Evolutionary conservation across 2,888 invertebrate genomes (phyloP).

Genomic region (Ormyrus rosae): DNA sequence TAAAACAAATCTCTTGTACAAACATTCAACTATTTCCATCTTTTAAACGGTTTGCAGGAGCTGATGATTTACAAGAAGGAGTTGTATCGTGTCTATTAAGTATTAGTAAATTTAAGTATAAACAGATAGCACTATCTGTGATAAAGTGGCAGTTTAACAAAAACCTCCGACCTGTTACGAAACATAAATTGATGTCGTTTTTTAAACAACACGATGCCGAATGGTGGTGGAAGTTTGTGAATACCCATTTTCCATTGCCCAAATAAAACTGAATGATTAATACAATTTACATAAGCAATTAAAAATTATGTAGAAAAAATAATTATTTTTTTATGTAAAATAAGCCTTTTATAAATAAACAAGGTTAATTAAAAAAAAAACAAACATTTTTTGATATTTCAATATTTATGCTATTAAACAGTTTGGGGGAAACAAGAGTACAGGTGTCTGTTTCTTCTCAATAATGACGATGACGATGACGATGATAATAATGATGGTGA

Average conservation of each 20-base stretch:
- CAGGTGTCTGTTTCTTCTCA: conserved; percentile 66
- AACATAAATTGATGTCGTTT: conserved; percentile 63
- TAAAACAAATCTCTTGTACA: conserved; percentile 2
- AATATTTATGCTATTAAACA: conserved; percentile 69
- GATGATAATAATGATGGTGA: conserved; percentile 57
- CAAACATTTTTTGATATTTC: conserved; percentile 58
- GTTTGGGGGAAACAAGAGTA: conserved; percentile 72
- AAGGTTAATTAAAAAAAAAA: conserved; percentile 54
- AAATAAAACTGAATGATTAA: conserved; percentile 20
- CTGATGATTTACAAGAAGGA: conserved; percentile 68
- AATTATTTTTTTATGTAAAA: conserved; percentile 27
- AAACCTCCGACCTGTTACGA: conserved; percentile 59
- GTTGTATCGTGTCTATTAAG: conserved; percentile 67
- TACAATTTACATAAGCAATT: background rate
- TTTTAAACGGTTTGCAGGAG: conserved; percentile 57
- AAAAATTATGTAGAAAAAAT: conserved; percentile 4
- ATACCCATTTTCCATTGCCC: conserved; percentile 36
- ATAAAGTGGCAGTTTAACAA: conserved; percentile 66
- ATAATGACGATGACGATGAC: conserved; percentile 56
- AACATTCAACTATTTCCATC: background rate
- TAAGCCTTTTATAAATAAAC: conserved; percentile 50
- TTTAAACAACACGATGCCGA: conserved; percentile 53
- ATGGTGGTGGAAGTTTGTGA: conserved; percentile 64
- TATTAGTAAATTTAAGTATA: conserved; percentile 62
- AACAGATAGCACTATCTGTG: conserved; percentile 58